Base-by-base conservation (phyloP, 1,140 invertebrate genomes). In the Drosophila bocki region DNA sequence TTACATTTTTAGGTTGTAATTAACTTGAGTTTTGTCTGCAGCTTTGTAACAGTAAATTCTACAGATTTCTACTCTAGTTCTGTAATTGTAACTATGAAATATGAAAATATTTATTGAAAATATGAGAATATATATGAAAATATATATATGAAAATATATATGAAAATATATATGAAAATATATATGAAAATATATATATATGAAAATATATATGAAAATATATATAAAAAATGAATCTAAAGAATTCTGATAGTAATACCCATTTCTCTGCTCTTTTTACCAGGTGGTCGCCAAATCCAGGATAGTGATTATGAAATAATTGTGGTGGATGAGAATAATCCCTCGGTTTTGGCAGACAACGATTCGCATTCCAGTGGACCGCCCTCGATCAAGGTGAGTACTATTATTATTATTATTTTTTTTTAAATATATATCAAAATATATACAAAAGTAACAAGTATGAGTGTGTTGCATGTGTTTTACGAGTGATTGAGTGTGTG, bases 271-370 rank as follows among this genome's bases (percentile, higher is more conserved):
- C 8, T 75, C 9, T 56, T 67, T 67, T 35, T 74, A 86, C n/a
- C 88, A 94, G 90, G 93, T 78, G 78, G 93, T 90, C 91, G 91
- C 63, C 78, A 91, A 47, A 93, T 94, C 56, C 96, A 96, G 69
- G 96, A 97, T 76, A 96, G 96, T 85, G 97, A 97, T 85, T 97
- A 97, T 91, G 97, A 97, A 81, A 97, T 98, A 62, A 98, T 98
- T 82, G 96, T 97, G 48, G 97, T 98, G 64, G 97, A 97, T 91
- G 97, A 98, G 93, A 97, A 96, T 83, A 97, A 97, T 93, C 96
- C 97, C 2, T 96, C 96, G 3, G 96, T 97, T 65, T 87, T 96
- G 68, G 95, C 96, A 12, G 96, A 97, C 84, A 95, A 96, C 80
- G 96, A 97, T 82, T 95, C 96, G 9, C 94, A 95, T 59, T 95